Evolutionary conservation across 2,113 vertebrate species (phyloP), one percentile per base, ranked within the genome.

Genomic region (Oxyura jamaicensis): DNA sequence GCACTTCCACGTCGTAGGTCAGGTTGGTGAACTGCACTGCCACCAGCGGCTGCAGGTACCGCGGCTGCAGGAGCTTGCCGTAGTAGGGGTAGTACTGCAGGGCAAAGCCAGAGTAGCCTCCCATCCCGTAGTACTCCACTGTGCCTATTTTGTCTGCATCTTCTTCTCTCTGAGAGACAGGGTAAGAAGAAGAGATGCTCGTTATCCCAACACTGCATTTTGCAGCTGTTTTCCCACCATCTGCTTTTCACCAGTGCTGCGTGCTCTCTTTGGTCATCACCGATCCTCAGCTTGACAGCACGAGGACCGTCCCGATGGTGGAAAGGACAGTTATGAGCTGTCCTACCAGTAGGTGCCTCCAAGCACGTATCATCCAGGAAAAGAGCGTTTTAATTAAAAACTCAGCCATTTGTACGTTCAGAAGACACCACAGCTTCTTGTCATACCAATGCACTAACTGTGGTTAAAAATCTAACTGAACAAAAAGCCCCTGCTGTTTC

Each of bases 1-100:
- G 99, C 50, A 99, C 56, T 75, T 99, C 99, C 17, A 78, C 1
- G 44, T 97, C 66, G 5, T 41, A 3, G n/a, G 98, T 99, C 91
- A 99, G 91, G 98, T 99, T 99, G 97, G 96, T 97, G 84, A 99
- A 99, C 97, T 99, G 98, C 56, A 99, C 98, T 1, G 98, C 99
- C 97, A 99, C 97, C 95, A 99, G 98, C 0, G 99, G 99, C 98
- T 99, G 99, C 90, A 99, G 98, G 98, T 99, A 99, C n/a, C 97
- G 48, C 0, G 98, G 98, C 72, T 99, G 99, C 93, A 99, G 98
- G 59, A 98, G 97, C 86, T 98, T 99, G 83, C 99, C 99, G 1
- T 99, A 99, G 97, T 99, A 99, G 3, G 99, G 99, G 87, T 99
- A 99, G 96, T 99, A 99, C 97, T 99, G 99, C 71, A 99, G 98